Evolutionary conservation across 2,113 vertebrate species (phyloP), one percentile per base, ranked within the genome.

Genomic region (Procavia capensis): DNA sequence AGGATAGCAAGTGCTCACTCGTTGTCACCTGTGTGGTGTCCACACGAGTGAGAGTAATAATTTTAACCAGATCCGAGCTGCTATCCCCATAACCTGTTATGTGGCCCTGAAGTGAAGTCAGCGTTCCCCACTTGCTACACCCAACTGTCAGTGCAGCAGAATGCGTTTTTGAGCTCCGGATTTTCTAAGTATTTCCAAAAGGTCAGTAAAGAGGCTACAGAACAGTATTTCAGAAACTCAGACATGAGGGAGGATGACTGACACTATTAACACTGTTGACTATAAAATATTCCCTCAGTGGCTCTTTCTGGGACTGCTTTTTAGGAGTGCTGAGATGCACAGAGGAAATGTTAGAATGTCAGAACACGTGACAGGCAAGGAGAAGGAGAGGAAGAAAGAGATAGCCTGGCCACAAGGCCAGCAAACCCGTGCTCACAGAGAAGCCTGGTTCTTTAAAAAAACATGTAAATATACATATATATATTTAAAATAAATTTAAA

Each of bases 381-480:
- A 61, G 34, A 94, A 57, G 82, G 82, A 89, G 72, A 89, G 66
- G 80, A 27, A 88, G 87, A 61, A 91, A 83, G 70, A 91, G 11
- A 43, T 17, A 7, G 75, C 54, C 90, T 88, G 66, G 92, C 91
- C 59, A 80, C 70, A 59, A 82, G 64, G 87, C 61, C 11, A 91
- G 96, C 93, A 91, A 91, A 96, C 92, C 96, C 50, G 9, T 20
- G 13, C 90, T 90, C 34, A 91, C 92, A 96, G n/a, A 96, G 59
- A 74, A 91, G 50, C 90, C 13, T 9, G 68, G 54, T 50, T 1
- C 64, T 66, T 61, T n/a, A 43, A 45, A 63, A 29, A 29, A 63
- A 63, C 27, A 50, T 50, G 17, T 54, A 54, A 16, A 54, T 54
- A 54, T 54, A 47, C 17, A 76, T 17, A 76, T 47, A 47, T 17